These are phyloP conservation scores for Enoplosus armatus DNA, from an alignment of 2,797 vertebrate genomes.

Conservation along the genomic window DNA sequence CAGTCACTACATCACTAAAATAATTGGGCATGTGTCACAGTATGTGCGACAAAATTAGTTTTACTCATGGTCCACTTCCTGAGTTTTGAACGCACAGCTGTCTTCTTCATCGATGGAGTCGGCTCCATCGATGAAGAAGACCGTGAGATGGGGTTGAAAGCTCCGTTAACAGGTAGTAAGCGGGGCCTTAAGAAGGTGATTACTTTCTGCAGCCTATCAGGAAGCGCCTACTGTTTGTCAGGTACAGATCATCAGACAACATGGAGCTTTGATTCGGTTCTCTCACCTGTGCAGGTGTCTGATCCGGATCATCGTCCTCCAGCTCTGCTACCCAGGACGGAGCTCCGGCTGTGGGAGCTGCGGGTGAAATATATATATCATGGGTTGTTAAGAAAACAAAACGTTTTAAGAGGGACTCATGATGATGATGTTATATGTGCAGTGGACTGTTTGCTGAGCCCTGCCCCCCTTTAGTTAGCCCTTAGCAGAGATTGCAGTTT, in stretches of 20 bases:
- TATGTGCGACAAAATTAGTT: background rate
- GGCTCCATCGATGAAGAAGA: background rate
- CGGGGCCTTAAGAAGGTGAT: background rate
- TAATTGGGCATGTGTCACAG: no score
- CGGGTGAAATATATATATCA: background rate
- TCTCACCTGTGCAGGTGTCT: conserved; percentile 42
- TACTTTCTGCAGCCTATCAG: background rate
- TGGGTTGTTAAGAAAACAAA: background rate
- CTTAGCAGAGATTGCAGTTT: no score
- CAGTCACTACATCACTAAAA: no score
- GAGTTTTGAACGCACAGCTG: background rate
- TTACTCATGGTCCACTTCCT: background rate
- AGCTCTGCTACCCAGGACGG: conserved; percentile 69
- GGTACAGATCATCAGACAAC: background rate
- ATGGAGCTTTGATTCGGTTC: background rate
- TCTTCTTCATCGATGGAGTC: background rate
- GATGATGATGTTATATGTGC: background rate
- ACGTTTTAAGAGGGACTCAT: background rate
- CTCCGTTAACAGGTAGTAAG: background rate
- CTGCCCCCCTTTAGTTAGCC: no score
- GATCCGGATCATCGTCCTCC: conserved; percentile 29
- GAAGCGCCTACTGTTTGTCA: background rate
- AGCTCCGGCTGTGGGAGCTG: conserved; percentile 30
- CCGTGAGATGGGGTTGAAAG: background rate
- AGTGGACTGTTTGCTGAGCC: background rate